Percentiles rank a stretch among this genome's conserved stretches.
Conservation (phyloP, 2,113 vertebrate genomes). For the Brachyhypopomus occidentalis region DNA sequence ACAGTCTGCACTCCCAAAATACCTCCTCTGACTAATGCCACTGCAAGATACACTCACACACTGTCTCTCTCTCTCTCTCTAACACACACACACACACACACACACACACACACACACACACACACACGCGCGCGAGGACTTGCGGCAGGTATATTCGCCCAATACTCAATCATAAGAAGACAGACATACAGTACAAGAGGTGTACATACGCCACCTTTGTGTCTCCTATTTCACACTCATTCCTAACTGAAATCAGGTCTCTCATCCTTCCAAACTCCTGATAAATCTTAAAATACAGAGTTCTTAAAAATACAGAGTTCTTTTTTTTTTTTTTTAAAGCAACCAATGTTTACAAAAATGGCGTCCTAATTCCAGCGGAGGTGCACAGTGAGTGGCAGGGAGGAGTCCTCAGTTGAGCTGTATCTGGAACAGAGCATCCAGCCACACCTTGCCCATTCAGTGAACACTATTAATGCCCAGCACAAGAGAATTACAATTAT, state of each 20-base stretch:
- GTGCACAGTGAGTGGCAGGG: neutral
- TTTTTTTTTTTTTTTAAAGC: neutral
- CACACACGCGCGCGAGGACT: neutral
- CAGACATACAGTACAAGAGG: conserved; percentile 17
- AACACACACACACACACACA: conserved; percentile 32
- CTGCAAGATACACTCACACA: conserved; percentile 51
- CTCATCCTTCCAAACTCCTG: neutral
- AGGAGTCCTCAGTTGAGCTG: neutral
- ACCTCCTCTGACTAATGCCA: conserved; percentile 68
- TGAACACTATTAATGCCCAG: too few relatives aligned
- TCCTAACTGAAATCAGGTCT: neutral
- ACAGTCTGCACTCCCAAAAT: conserved; percentile 67
- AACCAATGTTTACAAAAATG: neutral
- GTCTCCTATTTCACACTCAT: neutral
- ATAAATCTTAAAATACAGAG: conserved; percentile 4
- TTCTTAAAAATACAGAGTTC: neutral
- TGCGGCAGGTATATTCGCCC: conserved; percentile 22
- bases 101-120: conserved; percentile 30
- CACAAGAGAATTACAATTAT: too few relatives aligned
- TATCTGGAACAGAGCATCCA: neutral
- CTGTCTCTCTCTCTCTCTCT: conserved; percentile 15
- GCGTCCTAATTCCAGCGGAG: neutral
- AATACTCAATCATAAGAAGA: conserved; percentile 8
- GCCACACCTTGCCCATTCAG: neutral
- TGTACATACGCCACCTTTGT: neutral